phyloP scores from a whole-genome alignment of 2,888 invertebrate species.

The Oxytorus armatus region DNA sequence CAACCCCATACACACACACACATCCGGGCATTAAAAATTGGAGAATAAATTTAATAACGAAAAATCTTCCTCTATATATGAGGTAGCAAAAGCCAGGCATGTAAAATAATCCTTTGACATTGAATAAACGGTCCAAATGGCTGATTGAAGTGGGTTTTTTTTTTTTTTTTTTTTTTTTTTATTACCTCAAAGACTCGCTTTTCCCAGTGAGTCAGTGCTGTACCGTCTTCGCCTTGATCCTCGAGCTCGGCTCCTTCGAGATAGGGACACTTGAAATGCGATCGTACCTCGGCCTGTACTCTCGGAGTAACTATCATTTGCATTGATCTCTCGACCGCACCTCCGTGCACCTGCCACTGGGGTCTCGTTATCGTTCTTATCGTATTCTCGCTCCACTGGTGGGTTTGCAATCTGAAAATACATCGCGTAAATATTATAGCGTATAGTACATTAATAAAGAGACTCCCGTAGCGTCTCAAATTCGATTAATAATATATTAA shows the following conservation, averaged over 20 bases:
- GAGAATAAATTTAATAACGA: too few relatives aligned
- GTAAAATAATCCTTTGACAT: too few relatives aligned
- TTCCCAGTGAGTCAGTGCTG: conserved; percentile 99
- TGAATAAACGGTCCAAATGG: too few relatives aligned
- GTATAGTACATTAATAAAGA: neutral
- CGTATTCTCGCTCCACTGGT: conserved; percentile 97
- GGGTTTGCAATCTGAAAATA: conserved; percentile 91
- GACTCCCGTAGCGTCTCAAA: too few relatives aligned
- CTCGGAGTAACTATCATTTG: conserved; percentile 96
- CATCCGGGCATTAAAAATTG: too few relatives aligned
- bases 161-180: too few relatives aligned
- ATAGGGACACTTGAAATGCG: conserved; percentile 93
- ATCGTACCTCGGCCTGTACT: conserved; percentile 94
- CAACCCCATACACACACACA: too few relatives aligned
- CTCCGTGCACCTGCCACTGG: conserved; percentile 93
- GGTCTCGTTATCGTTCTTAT: conserved; percentile 90
- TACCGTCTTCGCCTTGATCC: conserved; percentile 99
- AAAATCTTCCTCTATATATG: too few relatives aligned
- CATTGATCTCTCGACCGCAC: conserved; percentile 90
- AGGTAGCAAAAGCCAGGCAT: too few relatives aligned
- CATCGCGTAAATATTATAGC: neutral
- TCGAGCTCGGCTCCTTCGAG: conserved; percentile 99
- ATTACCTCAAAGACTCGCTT: conserved; percentile 98
- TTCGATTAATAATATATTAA: neutral
- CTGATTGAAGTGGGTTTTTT: too few relatives aligned